phyloP scores from a whole-genome alignment of 2,113 vertebrate genomes.

The Mormyrus lacerda region DNA sequence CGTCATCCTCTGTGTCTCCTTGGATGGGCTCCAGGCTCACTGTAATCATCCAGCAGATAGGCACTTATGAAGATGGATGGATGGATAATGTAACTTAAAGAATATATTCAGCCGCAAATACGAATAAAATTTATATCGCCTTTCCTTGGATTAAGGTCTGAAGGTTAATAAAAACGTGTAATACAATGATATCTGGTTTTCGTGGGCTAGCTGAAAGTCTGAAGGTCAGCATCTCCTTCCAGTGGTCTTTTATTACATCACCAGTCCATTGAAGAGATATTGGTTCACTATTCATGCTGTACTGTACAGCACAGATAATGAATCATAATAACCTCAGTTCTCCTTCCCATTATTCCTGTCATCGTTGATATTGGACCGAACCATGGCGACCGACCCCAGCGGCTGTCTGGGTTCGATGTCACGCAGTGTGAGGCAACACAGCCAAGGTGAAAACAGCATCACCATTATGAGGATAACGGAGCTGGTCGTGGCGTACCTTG shows the following conservation, averaged over 20 bases:
- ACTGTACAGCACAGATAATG: not conserved
- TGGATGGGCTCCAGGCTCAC: not conserved
- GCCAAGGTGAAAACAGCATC: not conserved
- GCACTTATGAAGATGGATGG: slow-evolving; percentile 3
- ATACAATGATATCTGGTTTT: not conserved
- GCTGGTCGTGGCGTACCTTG: not conserved
- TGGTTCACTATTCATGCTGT: not conserved
- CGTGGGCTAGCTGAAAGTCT: not conserved
- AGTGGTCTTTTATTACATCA: not conserved
- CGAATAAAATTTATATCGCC: not conserved
- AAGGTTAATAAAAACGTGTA: not conserved
- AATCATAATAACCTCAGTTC: not conserved
- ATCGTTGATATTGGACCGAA: not conserved
- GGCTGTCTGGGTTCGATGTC: not conserved
- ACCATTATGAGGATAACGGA: not conserved
- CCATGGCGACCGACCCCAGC: not conserved
- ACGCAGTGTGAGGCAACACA: not conserved
- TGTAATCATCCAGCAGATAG: not conserved
- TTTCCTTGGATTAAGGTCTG: not conserved
- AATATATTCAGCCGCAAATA: not conserved
- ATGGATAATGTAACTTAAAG: slow-evolving; percentile 2
- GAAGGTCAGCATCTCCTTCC: not conserved
- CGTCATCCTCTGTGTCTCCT: not conserved
- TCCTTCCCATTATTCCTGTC: not conserved
- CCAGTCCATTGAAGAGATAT: not conserved